phyloP scores from a whole-genome alignment of 53 echinoderm and acorn worm genomes.

The Stichopus horrens region DNA sequence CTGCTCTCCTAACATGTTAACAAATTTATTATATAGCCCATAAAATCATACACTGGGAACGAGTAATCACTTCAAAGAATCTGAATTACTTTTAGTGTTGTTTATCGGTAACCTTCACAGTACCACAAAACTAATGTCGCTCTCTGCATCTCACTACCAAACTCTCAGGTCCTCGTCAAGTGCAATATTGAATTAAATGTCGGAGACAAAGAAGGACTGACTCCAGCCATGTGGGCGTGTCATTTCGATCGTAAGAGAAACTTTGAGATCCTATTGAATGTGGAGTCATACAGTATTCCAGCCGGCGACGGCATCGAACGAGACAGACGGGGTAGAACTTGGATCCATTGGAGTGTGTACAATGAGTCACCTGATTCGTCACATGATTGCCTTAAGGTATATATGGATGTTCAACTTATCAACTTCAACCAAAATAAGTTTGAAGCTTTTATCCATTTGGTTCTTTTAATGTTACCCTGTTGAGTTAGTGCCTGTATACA shows the following conservation, averaged over 20 bases:
- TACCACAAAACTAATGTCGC: not conserved
- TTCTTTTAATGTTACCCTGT: too few species aligned
- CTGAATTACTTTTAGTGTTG: too few species aligned
- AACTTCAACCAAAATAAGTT: too few species aligned
- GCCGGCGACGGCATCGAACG: constrained; percentile 82
- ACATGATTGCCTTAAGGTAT: constrained; percentile 73
- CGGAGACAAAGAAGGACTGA: constrained; percentile 73
- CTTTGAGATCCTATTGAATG: constrained; percentile 63
- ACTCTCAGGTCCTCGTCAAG: constrained; percentile 60
- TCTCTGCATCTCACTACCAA: not conserved
- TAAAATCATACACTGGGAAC: too few species aligned
- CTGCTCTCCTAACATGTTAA: too few species aligned
- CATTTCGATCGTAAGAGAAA: constrained; percentile 73
- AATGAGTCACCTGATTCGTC: constrained; percentile 52
- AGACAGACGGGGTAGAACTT: constrained; percentile 70
- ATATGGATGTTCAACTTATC: not conserved
- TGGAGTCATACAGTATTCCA: constrained; percentile 48
- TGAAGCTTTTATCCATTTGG: too few species aligned
- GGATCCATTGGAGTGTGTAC: constrained; percentile 88
- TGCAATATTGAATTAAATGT: constrained; percentile 56
- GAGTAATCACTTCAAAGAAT: too few species aligned
- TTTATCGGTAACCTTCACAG: too few species aligned
- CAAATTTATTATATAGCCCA: too few species aligned
- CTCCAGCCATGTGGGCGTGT: constrained; percentile 94
- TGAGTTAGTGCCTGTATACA: too few species aligned